Base-by-base conservation (phyloP, 2,888 invertebrate genomes). In the Orchesellides sinensis region DNA sequence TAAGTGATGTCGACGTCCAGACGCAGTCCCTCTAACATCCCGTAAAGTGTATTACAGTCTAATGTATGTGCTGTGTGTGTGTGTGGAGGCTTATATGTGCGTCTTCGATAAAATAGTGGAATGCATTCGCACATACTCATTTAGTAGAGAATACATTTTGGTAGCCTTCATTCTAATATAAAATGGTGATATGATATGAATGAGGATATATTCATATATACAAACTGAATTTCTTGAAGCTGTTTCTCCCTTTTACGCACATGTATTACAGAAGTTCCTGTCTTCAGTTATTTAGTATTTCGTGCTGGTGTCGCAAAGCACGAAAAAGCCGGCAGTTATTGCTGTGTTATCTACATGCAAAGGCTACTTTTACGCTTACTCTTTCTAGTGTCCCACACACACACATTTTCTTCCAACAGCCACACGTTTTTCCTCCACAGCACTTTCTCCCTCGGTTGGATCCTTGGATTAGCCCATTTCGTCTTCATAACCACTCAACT, bases 311-410 rank as follows among this genome's bases (percentile, higher is more conserved):
- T 27, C 27, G 27, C 54, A 65, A 40, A 54, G 65, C 74, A 65
- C 74, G 72, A 40, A 54, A 35, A 65, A 54, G n/a, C 40, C 65
- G 54, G 65, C 65, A 65, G 74, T 74, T 74, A 52, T 49, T 74
- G 54, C 52, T 4, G 12, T 74, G 40, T 73, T 73, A 73, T 73
- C 73, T 73, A 69, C 45, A 25, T 27, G 29, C 47, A n/a, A n/a
- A 59, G 59, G 27, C 68, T 25, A 32, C 19, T 35, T 35, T 14
- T 27, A 32, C 32, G 10, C 63, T 45, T 61, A 29, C 47, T 61
- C 47, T 29, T 45, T 56, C 66, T 54, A 23, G 54, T 70, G 40
- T 32, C 10, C 10, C 10, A 32, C 61, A 61, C 61, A 61, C 61
- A 61, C 35, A 17, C 3, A 59, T 3, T 17, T 29, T 8, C 59